Base-by-base conservation (phyloP, 1,140 invertebrate species). In the Achroia grisella region DNA sequence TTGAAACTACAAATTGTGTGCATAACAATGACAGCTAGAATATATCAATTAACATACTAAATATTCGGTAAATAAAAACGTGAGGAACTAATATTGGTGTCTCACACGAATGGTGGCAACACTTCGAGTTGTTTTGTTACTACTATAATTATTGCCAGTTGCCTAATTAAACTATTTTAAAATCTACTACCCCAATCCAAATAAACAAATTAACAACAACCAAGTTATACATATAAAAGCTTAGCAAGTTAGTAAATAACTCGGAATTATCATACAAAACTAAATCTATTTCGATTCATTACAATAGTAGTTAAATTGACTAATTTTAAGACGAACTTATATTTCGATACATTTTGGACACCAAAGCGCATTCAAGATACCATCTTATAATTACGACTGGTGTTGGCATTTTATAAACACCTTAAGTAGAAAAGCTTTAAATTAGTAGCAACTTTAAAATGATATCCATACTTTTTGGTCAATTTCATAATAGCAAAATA, bases 171-270 rank as follows among this genome's bases (percentile, higher is more conserved):
- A 60, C 31, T 63, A 65, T 31, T 47, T 51, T 71, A 76, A 56
- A 41, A 71, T 49, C 69, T 78, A 79, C 71, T 67, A 23, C 17
- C 72, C 67, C 57, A 67, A 64, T 71, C 74, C 65, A 66, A 64
- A 67, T 59, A 48, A 56, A 59, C 29, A 35, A 53, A 71, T 60
- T 58, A 62, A 67, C 53, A 68, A 74, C 71, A 71, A 79, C 64
- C 67, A 61, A 76, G 53, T 72, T 76, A 72, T 62, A 72, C 62
- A 73, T 64, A 73, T 62, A 66, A 66, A 73, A 67, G 57, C 67
- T 71, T 71, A 75, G 49, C 40, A 56, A 55, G 50, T 71, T 68
- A 66, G 48, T 64, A 60, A 55, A 58, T 54, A 66, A 63, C 56
- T 55, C 56, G 42, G 63, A 60, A 63, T 52, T 55, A 73, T 64